Base-by-base conservation (phyloP, 2,113 vertebrate genomes). In the Onychorhynchus coronatus region DNA sequence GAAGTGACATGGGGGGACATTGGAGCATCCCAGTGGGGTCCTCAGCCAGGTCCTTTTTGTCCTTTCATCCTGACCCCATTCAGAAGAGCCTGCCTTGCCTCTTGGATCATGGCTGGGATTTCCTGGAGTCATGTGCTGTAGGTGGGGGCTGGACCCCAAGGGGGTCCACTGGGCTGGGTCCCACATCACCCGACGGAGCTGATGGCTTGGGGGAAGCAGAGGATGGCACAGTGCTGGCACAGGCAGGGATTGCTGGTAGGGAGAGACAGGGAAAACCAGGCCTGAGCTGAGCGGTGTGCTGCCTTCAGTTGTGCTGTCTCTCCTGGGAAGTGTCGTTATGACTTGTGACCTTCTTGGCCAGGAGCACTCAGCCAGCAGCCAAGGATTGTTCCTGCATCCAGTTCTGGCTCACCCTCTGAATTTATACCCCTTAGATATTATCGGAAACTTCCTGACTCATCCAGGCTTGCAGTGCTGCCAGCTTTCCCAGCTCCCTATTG, bases 391-490 rank as follows among this genome's bases (percentile, higher is more conserved):
- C 73, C 85, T 81, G 90, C 63, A 47, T 55, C 59, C 80, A 52
- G 30, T 28, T 70, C 56, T 89, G 95, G 88, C 95, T 93, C 90
- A 30, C 27, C 5, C 65, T 91, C 85, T 9, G 8, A 25, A 37
- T 74, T 80, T 85, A 53, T 71, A 52, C 76, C 89, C 80, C 33
- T 89, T 6, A 25, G 89, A 93, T 85, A 18, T 75, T 53, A 89
- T 84, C 3, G 1, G 87, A 81, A 93, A 42, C 18, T 13, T 72
- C 92, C 85, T 93, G 92, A 96, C 78, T 96, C 95, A 92, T 49
- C 49, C 82, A n/a, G 46, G 41, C 53, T 8, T 22, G 71, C 20
- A 14, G 53, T 24, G 2, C 5, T 72, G 85, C 82, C 90, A 90
- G 62, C 85, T 91, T 35, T 39, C 47, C 22, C 5, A 53, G 68